phyloP scores from a whole-genome alignment of 2,797 vertebrate species.

The Xyrichtys novacula region DNA sequence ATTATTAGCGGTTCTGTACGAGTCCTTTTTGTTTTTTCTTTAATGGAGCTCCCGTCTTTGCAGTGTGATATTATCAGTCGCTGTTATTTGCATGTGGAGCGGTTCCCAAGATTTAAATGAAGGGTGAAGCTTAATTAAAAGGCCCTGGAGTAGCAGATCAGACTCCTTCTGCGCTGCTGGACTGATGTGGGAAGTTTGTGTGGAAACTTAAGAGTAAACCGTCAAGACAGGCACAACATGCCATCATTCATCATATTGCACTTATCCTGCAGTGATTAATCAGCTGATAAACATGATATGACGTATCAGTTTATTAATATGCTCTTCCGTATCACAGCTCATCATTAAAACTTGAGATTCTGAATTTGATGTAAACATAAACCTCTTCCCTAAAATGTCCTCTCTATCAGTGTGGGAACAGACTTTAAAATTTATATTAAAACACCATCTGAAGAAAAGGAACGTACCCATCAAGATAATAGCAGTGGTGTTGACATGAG shows the following conservation, averaged over 20 bases:
- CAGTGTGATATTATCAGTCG: constrained; percentile 24
- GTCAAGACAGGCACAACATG: constrained; percentile 27
- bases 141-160: constrained; percentile 13
- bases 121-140: constrained; percentile 43
- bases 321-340: constrained; percentile 36
- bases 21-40: constrained; percentile 41
- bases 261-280: constrained; percentile 58
- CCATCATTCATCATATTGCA: constrained; percentile 60
- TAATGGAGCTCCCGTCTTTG: constrained; percentile 30
- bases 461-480: constrained; percentile 1
- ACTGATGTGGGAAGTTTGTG: constrained; percentile 27
- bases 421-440: background rate
- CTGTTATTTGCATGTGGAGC: constrained; percentile 37
- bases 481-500: background rate
- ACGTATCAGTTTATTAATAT: constrained; percentile 59
- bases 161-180: constrained; percentile 10
- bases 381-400: constrained; percentile 8
- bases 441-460: background rate
- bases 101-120: constrained; percentile 23
- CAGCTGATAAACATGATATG: constrained; percentile 60
- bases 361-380: constrained; percentile 21
- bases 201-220: constrained; percentile 27
- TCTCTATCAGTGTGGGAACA: background rate
- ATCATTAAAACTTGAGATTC: constrained; percentile 34
- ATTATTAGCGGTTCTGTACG: constrained; percentile 36